These are phyloP conservation scores for Drosophila teissieri DNA, from an alignment of 1,140 invertebrate species.

Conservation along the genomic window DNA sequence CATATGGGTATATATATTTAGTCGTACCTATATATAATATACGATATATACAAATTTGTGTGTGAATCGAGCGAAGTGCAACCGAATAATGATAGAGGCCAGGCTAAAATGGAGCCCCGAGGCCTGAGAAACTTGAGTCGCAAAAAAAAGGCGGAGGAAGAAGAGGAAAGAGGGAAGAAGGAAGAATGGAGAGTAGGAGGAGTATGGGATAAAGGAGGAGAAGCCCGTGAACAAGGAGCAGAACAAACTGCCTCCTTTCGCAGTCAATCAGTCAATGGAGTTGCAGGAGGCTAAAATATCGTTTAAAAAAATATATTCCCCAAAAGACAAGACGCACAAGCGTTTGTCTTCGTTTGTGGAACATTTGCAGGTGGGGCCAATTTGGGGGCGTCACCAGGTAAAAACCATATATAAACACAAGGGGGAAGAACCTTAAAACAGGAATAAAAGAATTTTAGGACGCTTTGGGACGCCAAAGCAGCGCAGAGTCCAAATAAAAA, in stretches of 20 bases:
- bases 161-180: background rate
- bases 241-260: conserved; percentile 23
- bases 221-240: conserved; percentile 13
- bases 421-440: conserved; percentile 6
- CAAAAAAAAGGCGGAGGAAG: background rate
- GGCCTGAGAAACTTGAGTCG: conserved; percentile 50
- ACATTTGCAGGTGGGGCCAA: conserved; percentile 40
- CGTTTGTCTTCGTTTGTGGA: conserved; percentile 37
- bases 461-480: conserved; percentile 3
- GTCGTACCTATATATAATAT: conserved; percentile 23
- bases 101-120: conserved; percentile 52
- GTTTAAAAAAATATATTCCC: conserved; percentile 12
- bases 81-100: conserved; percentile 81
- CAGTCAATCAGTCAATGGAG: conserved; percentile 73
- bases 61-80: conserved; percentile 69
- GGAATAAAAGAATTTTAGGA: background rate
- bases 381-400: conserved; percentile 43
- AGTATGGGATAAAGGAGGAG: conserved; percentile 14
- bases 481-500: conserved; percentile 28
- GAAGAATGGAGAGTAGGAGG: background rate
- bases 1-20: background rate
- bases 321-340: conserved; percentile 13
- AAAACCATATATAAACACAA: conserved; percentile 40
- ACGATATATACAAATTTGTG: conserved; percentile 11
- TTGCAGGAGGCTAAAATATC: conserved; percentile 27